Conservation (phyloP, 2,797 vertebrate genomes). For the Diplodus puntazzo region DNA sequence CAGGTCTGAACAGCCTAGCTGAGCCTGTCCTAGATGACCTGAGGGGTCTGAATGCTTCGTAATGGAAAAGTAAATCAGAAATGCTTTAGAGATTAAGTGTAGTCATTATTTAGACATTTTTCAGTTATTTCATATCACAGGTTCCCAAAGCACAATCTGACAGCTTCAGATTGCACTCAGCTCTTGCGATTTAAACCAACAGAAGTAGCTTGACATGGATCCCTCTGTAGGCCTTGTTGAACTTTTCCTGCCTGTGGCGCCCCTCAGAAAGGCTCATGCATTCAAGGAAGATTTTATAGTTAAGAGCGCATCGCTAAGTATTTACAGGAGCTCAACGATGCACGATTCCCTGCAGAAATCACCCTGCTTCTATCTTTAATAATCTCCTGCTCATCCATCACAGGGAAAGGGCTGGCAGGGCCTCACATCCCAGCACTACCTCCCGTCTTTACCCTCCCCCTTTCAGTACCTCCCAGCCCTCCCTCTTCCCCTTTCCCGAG, state of each 20-base stretch:
- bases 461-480: not conserved
- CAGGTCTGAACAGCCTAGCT: no score
- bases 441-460: conserved; percentile 60
- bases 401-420: conserved; percentile 53
- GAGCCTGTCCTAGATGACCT: no score
- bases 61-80: no score
- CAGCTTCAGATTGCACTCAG: not conserved
- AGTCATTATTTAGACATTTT: no score
- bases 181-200: conserved; percentile 12
- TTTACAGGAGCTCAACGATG: conserved; percentile 33
- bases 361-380: conserved; percentile 39
- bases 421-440: conserved; percentile 6
- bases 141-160: no score
- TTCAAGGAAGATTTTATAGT: conserved; percentile 18
- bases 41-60: no score
- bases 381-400: conserved; percentile 65
- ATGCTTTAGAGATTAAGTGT: no score
- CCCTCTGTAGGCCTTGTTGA: not conserved
- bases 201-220: not conserved
- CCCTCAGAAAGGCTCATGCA: not conserved
- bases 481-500: conserved; percentile 7
- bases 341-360: conserved; percentile 51
- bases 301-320: conserved; percentile 7
- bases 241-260: not conserved
- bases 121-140: no score